These are phyloP conservation scores for Diploptera punctata DNA, from an alignment of 2,888 invertebrate species.

Conservation along the genomic window DNA sequence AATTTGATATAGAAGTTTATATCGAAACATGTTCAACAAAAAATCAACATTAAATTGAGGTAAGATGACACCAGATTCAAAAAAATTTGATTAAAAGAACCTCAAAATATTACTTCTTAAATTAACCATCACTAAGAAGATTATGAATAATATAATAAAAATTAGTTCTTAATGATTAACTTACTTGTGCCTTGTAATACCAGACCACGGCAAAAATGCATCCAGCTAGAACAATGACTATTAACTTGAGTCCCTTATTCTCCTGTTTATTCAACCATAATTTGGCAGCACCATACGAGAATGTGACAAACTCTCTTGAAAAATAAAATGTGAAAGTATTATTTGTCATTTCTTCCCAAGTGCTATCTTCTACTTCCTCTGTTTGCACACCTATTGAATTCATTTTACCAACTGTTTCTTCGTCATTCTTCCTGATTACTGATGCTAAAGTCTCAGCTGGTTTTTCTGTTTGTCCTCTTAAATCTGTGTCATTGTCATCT, in stretches of 20 bases:
- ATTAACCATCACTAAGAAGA: too few species aligned
- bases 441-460: slow-evolving; percentile 17
- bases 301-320: slow-evolving; percentile 29
- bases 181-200: slow-evolving; percentile 76
- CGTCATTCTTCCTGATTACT: neutral
- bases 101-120: too few species aligned
- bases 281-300: slow-evolving; percentile 56
- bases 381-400: slow-evolving; percentile 65
- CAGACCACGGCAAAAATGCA: slow-evolving; percentile 75
- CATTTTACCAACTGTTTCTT: slow-evolving; percentile 42
- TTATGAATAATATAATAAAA: too few species aligned
- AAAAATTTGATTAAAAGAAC: too few species aligned
- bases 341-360: slow-evolving; percentile 22
- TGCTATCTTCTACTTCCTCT: slow-evolving; percentile 57
- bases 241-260: slow-evolving; percentile 74
- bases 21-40: too few species aligned
- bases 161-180: too few species aligned
- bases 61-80: too few species aligned
- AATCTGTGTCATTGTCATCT: slow-evolving; percentile 46
- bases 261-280: slow-evolving; percentile 78
- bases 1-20: too few species aligned
- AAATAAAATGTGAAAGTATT: slow-evolving; percentile 34
- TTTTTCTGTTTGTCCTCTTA: slow-evolving; percentile 53
- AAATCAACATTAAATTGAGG: too few species aligned
- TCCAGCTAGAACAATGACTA: slow-evolving; percentile 70